These are phyloP conservation scores for Lepidurus couesii DNA, from an alignment of 1,140 invertebrate genomes.

Conservation along the genomic window DNA sequence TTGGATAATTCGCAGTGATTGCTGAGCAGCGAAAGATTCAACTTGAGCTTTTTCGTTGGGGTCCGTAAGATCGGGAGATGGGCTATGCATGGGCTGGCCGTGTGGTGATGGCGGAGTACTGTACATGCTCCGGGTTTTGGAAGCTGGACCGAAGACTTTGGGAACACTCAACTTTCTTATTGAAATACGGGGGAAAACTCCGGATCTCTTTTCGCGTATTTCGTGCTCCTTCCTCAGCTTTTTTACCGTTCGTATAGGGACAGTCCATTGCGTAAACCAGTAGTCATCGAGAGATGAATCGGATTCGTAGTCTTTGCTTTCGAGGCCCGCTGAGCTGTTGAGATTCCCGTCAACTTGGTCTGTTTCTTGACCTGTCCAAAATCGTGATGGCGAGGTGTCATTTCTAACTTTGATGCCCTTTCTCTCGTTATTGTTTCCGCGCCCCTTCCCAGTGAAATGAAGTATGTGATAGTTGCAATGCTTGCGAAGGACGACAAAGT, in stretches of 20 bases:
- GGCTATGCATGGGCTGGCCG: background rate
- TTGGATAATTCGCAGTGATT: slow-evolving; percentile 27
- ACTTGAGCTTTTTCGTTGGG: slow-evolving; percentile 23
- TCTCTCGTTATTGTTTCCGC: background rate
- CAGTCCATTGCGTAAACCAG: slow-evolving; percentile 33
- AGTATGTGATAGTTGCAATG: background rate
- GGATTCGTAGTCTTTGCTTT: slow-evolving; percentile 33
- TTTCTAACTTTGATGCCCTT: background rate
- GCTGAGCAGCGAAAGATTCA: slow-evolving; percentile 25
- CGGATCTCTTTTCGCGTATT: background rate
- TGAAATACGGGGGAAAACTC: background rate
- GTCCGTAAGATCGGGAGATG: background rate
- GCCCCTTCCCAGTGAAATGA: background rate
- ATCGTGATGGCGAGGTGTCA: background rate
- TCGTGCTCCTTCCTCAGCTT: slow-evolving; percentile 4
- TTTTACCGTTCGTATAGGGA: slow-evolving; percentile 31
- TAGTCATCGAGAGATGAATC: slow-evolving; percentile 32
- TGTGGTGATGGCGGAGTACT: background rate
- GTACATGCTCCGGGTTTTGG: background rate
- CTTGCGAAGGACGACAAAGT: background rate
- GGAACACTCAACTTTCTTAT: background rate
- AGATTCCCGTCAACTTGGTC: slow-evolving; percentile 1
- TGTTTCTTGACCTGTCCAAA: background rate
- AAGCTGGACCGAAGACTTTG: background rate
- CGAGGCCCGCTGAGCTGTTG: background rate